A percentile compares a stretch with the other conserved stretches of the same genome.
phyloP scores from a whole-genome alignment of 1,140 invertebrate genomes.

The Pentalonia nigronervosa region DNA sequence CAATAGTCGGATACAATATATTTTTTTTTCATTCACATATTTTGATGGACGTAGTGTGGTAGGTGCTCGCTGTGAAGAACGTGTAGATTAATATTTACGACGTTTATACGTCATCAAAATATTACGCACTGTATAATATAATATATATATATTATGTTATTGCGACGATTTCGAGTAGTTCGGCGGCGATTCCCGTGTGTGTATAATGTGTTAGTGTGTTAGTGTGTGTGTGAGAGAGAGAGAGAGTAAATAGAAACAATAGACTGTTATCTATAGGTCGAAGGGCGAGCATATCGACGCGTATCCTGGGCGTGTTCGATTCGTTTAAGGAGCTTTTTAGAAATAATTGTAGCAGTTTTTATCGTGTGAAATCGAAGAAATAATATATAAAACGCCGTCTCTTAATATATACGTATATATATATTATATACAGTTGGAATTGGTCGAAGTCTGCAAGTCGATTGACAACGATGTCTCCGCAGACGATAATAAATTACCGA shows the following conservation, averaged over 20 bases:
- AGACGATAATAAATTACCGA: neutral
- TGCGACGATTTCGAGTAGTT: neutral
- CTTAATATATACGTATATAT: neutral
- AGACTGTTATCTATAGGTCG: neutral
- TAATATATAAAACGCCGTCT: neutral
- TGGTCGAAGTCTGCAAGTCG: neutral
- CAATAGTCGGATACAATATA: neutral
- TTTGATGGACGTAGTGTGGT: neutral
- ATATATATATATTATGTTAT: neutral
- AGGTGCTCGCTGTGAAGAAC: neutral
- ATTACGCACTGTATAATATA: neutral
- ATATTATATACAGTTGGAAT: neutral
- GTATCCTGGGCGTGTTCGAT: conserved; percentile 10
- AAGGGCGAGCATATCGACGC: neutral
- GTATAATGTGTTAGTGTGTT: neutral
- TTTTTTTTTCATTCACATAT: neutral
- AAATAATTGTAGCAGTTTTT: neutral
- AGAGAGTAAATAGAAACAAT: neutral
- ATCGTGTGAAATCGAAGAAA: neutral
- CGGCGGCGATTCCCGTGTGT: neutral
- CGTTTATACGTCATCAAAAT: neutral
- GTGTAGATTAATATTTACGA: conserved; percentile 16
- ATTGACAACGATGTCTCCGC: neutral
- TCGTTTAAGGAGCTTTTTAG: neutral
- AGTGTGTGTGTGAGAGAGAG: neutral